These are phyloP conservation scores for Sycophila texana DNA, from an alignment of 2,888 invertebrate species.

Conservation along the genomic window DNA sequence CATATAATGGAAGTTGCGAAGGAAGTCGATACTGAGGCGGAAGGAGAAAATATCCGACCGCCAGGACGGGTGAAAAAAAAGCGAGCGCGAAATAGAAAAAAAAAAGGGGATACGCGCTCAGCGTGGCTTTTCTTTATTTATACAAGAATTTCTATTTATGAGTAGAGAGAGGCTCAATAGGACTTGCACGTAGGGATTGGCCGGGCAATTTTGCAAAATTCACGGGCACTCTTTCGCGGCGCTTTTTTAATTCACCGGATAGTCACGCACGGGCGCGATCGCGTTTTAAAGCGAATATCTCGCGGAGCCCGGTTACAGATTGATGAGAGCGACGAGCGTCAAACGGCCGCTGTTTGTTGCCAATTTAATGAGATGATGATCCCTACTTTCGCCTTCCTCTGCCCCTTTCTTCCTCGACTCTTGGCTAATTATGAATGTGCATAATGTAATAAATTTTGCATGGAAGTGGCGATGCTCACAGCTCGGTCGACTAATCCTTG, in stretches of 20 bases:
- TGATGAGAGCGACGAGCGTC: conserved; percentile 1
- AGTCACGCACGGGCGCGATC: not conserved
- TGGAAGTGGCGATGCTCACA: not conserved
- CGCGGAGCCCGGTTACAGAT: not conserved
- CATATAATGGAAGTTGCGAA: conserved; percentile 22
- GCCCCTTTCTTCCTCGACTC: not conserved
- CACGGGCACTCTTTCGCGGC: not conserved
- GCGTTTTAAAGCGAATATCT: too few species aligned
- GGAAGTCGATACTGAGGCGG: conserved; percentile 44
- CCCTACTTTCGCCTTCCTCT: too few species aligned
- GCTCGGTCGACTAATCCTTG: not conserved
- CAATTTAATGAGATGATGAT: not conserved
- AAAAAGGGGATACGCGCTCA: not conserved
- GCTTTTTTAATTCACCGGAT: too few species aligned
- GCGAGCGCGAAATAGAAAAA: conserved; percentile 3
- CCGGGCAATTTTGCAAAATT: conserved; percentile 40
- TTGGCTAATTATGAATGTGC: conserved; percentile 4
- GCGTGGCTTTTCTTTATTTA: conserved; percentile 22
- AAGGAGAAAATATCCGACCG: conserved; percentile 46
- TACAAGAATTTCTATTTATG: conserved; percentile 23
- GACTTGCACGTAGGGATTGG: conserved; percentile 28
- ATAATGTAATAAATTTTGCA: not conserved
- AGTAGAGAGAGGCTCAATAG: conserved; percentile 1
- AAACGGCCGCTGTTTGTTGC: not conserved
- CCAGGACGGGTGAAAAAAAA: not conserved